Percentiles rank a stretch among this genome's conserved stretches.
phyloP scores from a whole-genome alignment of 2,797 vertebrate species.

The Arvicola amphibius region DNA sequence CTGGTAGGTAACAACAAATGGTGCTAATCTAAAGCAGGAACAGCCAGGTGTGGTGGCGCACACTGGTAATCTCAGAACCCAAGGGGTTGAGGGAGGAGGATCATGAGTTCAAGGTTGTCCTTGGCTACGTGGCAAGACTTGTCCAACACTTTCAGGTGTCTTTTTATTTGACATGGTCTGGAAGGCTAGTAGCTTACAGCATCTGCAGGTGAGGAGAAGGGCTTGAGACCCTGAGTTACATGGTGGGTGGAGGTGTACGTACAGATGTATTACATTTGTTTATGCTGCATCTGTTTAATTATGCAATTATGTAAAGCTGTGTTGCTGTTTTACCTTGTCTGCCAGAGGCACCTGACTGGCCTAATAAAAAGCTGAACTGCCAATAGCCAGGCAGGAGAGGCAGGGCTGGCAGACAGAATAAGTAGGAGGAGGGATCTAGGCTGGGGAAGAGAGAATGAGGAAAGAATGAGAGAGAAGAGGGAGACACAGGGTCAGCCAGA shows the following conservation, averaged over 20 bases:
- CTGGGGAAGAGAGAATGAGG: not conserved
- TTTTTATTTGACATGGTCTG: not conserved
- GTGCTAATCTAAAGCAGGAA: not conserved
- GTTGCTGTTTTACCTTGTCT: not conserved
- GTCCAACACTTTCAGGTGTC: not conserved
- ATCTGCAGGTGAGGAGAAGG: not conserved
- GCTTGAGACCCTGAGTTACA: too few relatives aligned
- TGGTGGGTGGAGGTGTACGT: not conserved
- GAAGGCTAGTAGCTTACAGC: too few relatives aligned
- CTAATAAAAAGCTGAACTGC: not conserved
- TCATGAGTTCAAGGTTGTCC: not conserved
- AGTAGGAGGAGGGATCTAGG: not conserved
- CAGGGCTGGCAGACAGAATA: not conserved
- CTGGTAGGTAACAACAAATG: not conserved
- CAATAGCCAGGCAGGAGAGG: not conserved
- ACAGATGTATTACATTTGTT: not conserved
- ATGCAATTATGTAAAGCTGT: not conserved
- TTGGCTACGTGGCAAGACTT: not conserved
- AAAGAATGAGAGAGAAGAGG: not conserved
- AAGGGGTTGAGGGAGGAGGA: not conserved
- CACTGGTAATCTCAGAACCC: not conserved
- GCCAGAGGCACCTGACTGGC: not conserved
- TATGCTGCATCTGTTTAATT: not conserved
- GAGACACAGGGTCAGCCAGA: not conserved
- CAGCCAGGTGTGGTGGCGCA: not conserved